Percentiles rank a stretch among this genome's conserved stretches.
Evolutionary conservation across 2,113 vertebrate species (phyloP).

Genomic region (Chlamydotis undulata): DNA sequence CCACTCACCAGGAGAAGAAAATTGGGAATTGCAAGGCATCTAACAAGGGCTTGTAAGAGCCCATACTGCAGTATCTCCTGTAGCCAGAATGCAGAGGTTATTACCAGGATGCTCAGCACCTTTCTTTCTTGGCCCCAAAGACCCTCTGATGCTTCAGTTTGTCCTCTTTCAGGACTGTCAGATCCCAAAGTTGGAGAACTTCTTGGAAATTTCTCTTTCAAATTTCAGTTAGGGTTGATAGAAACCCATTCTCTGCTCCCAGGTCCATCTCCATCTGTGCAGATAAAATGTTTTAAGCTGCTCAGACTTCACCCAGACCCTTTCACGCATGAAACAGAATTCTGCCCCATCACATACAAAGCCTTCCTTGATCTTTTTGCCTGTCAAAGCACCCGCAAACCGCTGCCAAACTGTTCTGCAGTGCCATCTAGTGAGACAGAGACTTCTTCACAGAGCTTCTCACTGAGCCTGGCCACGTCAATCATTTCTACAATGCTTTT

Average conservation of each 20-base stretch:
- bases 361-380: not conserved
- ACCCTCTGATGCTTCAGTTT: not conserved
- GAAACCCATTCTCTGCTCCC: not conserved
- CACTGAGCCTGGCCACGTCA: not conserved
- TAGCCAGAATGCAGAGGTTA: not conserved
- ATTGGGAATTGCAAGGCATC: not conserved
- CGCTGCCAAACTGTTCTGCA: constrained; percentile 1
- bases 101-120: not conserved
- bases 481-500: rapidly evolving
- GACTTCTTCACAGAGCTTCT: not conserved
- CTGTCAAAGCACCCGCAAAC: not conserved
- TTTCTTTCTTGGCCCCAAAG: not conserved
- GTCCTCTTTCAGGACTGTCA: not conserved
- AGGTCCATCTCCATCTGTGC: not conserved
- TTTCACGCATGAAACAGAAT: not conserved
- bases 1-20: not conserved
- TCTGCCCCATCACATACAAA: not conserved
- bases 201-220: not conserved
- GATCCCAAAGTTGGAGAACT: not conserved
- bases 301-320: not conserved
- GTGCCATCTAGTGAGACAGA: constrained; percentile 61
- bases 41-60: not conserved
- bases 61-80: not conserved
- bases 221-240: not conserved
- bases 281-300: not conserved